These are phyloP conservation scores for Origma solitaria DNA, from an alignment of 2,113 vertebrate genomes.

Conservation along the genomic window DNA sequence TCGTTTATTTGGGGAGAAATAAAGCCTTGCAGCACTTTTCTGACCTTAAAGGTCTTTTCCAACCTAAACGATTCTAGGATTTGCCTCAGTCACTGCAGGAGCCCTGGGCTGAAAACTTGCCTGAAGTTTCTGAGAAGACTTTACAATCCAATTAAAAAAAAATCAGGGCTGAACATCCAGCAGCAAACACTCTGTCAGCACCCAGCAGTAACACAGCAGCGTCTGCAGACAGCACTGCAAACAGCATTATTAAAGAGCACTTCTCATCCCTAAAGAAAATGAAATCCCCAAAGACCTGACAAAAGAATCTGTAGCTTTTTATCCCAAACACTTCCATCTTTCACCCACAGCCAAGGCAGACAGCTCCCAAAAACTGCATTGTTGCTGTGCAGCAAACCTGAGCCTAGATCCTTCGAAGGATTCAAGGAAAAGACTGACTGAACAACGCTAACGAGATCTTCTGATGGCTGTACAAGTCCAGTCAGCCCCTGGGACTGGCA, in stretches of 20 bases:
- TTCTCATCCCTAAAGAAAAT: not conserved
- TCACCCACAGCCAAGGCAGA: not conserved
- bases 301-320: not conserved
- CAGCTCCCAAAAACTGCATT: not conserved
- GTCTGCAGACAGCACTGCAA: not conserved
- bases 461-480: fast-evolving
- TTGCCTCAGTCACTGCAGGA: not conserved
- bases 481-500: not conserved
- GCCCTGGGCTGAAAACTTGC: not conserved
- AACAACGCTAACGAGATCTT: not conserved
- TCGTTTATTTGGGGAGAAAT: not conserved
- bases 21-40: not conserved
- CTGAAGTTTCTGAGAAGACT: not conserved
- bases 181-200: not conserved
- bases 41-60: not conserved
- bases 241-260: not conserved
- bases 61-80: not conserved
- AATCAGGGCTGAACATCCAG: not conserved
- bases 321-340: not conserved
- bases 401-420: not conserved
- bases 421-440: not conserved
- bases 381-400: not conserved
- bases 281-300: not conserved
- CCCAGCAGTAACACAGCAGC: not conserved
- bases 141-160: not conserved